Evolutionary conservation across 2,113 vertebrate genomes (phyloP).

Genomic region (Dasyurus viverrinus): DNA sequence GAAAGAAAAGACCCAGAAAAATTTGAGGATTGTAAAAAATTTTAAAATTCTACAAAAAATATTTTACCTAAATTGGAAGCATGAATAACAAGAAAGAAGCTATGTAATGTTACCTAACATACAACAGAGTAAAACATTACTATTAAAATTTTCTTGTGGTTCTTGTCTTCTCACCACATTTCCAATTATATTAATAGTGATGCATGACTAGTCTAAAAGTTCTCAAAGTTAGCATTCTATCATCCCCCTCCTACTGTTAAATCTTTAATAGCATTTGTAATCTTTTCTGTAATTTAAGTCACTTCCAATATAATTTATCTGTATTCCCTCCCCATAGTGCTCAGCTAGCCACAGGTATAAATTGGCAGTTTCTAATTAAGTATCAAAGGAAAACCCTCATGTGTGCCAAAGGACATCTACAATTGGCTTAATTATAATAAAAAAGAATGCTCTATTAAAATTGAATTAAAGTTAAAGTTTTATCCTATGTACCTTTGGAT

Average conservation of each 20-base stretch:
- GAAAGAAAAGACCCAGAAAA: neutral
- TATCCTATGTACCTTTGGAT: conserved; percentile 59
- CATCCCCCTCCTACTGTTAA: conserved; percentile 52
- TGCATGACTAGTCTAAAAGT: conserved; percentile 30
- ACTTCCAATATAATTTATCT: conserved; percentile 70
- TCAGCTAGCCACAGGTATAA: conserved; percentile 68
- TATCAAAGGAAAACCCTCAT: conserved; percentile 60
- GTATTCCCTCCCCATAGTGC: conserved; percentile 47
- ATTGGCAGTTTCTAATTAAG: conserved; percentile 62
- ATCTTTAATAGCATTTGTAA: conserved; percentile 77
- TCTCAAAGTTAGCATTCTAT: conserved; percentile 54
- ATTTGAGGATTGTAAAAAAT: neutral
- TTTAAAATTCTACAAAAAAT: neutral
- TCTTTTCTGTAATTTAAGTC: conserved; percentile 70
- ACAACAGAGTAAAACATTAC: neutral
- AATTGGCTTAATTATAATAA: conserved; percentile 67
- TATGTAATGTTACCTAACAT: neutral
- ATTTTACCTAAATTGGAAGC: neutral
- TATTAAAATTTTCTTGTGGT: neutral
- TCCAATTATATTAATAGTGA: conserved; percentile 57
- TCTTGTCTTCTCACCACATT: conserved; percentile 22
- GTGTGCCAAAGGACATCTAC: conserved; percentile 58
- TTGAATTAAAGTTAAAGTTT: conserved; percentile 69
- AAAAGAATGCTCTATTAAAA: conserved; percentile 74
- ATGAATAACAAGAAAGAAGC: neutral